Base-by-base conservation (phyloP, 2,888 invertebrate genomes). In the Plebejus anna region DNA sequence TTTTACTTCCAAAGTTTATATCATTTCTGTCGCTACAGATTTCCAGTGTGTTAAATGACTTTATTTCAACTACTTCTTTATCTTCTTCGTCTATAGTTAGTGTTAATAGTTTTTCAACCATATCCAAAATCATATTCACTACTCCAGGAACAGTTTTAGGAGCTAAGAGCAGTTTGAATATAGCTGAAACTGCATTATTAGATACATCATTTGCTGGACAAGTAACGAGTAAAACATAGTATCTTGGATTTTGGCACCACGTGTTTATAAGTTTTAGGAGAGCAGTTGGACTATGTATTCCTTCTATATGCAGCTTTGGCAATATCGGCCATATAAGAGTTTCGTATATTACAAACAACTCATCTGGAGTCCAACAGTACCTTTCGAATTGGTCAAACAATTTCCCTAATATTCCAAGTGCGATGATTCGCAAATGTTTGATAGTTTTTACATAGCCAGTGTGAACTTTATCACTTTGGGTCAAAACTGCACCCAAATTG, bases 181-280 rank as follows among this genome's bases (percentile, higher is more conserved):
- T 87, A 70, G 95, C 95, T 11, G 96, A 94, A 61, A 98, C 89
- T 22, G 96, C 94, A 79, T 95, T 95, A 4, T 95, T 79, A 0
- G 88, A 83, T 1, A 84, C 78, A 80, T 95, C 88, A 42, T 90
- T 89, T 47, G 90, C 86, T 9, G 91, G 88, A 82, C 93, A 88
- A 82, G 96, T 96, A 1, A 95, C 95, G 42, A 98, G 90, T 70
- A 98, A 90, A 38, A 94, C 85, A 84, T 96, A 97, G 84, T 97
- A 97, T 88, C 96, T 95, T 0, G 97, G 96, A 88, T 97, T 96
- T 76, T 96, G 95, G 80, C 97, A 96, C 98, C 98, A 99, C 1
- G 95, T 92, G 47, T 95, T 92, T 32, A 98, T 94, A n/a, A 99
- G 89, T 86, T 96, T 97, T 28, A 98, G 88, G 76, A 98, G 90